Conservation (phyloP, 2,888 invertebrate genomes). For the Podabrus alpinus region DNA sequence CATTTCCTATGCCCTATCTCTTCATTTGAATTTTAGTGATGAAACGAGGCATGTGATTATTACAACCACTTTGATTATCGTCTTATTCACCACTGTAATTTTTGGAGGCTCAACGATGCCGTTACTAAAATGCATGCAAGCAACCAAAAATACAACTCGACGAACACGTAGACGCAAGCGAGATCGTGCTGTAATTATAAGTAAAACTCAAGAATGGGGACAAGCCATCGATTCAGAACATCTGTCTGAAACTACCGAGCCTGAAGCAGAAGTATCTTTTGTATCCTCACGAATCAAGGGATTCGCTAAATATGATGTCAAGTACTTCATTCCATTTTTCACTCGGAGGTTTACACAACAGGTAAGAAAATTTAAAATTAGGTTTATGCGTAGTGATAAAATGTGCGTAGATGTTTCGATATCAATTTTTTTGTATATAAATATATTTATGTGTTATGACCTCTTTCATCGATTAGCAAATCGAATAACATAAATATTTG, state of each 20-base stretch:
- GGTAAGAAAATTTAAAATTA: constrained; percentile 56
- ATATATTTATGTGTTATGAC: not conserved
- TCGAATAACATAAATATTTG: not conserved
- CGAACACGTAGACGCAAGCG: constrained; percentile 60
- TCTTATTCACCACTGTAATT: constrained; percentile 91
- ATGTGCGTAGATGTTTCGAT: too few relatives aligned
- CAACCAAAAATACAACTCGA: constrained; percentile 61
- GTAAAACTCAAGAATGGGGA: constrained; percentile 98
- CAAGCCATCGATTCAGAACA: constrained; percentile 93
- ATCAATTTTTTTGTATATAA: too few relatives aligned
- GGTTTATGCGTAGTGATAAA: not conserved
- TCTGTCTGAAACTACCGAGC: constrained; percentile 89
- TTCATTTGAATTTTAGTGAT: constrained; percentile 92
- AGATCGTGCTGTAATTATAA: constrained; percentile 85
- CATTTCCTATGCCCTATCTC: constrained; percentile 95
- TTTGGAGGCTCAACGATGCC: constrained; percentile 99
- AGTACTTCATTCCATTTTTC: constrained; percentile 95
- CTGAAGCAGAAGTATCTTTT: constrained; percentile 88
- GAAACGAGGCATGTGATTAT: constrained; percentile 96
- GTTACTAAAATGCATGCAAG: constrained; percentile 87
- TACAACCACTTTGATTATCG: constrained; percentile 97
- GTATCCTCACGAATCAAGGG: constrained; percentile 80
- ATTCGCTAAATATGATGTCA: constrained; percentile 89
- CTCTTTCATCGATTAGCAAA: not conserved
- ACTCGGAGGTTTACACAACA: constrained; percentile 94